Conservation (phyloP, 2,797 vertebrate genomes). For the Pelobates cultripes region DNA sequence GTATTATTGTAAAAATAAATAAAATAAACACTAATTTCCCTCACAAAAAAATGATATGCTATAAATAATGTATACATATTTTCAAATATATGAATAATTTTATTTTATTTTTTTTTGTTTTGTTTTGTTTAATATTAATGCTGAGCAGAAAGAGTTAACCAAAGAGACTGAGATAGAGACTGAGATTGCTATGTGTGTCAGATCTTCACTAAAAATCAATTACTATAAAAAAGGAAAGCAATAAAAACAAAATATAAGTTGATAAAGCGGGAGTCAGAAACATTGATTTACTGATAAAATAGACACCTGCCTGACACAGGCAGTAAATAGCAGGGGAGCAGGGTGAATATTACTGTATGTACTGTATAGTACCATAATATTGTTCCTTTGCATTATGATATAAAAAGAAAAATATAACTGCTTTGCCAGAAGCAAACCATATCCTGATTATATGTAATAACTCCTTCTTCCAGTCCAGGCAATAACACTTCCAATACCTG, state of each 20-base stretch:
- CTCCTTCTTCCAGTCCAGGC: neutral
- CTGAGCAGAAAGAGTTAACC: conserved; percentile 30
- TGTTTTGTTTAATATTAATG: neutral
- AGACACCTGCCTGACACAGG: conserved; percentile 54
- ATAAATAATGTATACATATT: no score
- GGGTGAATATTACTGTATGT: conserved; percentile 16
- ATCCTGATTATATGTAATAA: conserved; percentile 28
- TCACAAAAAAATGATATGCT: no score
- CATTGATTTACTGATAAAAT: conserved; percentile 60
- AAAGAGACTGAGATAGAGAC: conserved; percentile 3
- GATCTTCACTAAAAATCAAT: conserved; percentile 48
- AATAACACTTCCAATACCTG: neutral
- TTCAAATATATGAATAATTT: no score
- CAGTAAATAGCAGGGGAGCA: conserved; percentile 40
- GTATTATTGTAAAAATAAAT: no score
- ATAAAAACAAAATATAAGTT: conserved; percentile 54
- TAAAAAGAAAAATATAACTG: conserved; percentile 10
- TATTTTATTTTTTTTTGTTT: no score
- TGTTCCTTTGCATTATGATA: conserved; percentile 1
- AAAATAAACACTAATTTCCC: no score
- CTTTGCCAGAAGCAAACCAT: conserved; percentile 33
- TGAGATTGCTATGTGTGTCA: conserved; percentile 31
- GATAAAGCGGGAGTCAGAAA: conserved; percentile 35
- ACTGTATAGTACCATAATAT: conserved; percentile 27
- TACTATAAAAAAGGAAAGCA: conserved; percentile 46